phyloP scores from a whole-genome alignment of 2,797 vertebrate species.

The Alosa sapidissima region DNA sequence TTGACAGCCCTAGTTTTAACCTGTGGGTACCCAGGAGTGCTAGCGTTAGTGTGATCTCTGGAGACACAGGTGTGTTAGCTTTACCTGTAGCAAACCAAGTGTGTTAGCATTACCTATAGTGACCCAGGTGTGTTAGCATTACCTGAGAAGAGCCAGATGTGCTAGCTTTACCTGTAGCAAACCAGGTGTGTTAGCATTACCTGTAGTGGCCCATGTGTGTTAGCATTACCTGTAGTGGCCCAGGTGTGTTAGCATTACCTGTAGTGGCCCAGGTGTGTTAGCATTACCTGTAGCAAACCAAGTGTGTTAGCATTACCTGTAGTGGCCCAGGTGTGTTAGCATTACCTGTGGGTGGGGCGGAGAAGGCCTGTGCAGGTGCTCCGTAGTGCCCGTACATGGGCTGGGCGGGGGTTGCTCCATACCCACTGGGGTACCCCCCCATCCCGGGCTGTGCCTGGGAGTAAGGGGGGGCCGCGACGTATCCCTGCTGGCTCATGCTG shows the following conservation, averaged over 20 bases:
- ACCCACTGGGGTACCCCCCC: conserved; percentile 80
- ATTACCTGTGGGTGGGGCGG: conserved; percentile 77
- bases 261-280: not conserved
- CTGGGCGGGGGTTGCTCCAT: conserved; percentile 73
- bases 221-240: not conserved
- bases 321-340: not conserved
- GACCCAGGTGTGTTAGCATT: no score
- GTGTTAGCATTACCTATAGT: conserved; percentile 72
- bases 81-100: no score
- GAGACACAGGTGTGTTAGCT: no score
- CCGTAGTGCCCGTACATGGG: conserved; percentile 82
- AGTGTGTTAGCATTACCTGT: no score
- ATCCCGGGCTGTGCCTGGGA: conserved; percentile 90
- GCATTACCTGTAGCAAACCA: not conserved
- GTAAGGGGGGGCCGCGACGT: conserved; percentile 88
- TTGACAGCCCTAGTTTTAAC: conserved; percentile 56
- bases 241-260: not conserved
- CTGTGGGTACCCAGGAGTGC: conserved; percentile 58
- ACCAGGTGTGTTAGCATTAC: no score
- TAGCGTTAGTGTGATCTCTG: no score
- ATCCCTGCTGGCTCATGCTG: conserved; percentile 94
- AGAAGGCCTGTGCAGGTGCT: conserved; percentile 45
- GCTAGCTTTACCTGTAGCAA: no score
- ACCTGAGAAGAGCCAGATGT: no score
- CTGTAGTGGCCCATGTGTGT: not conserved